Conservation (phyloP, 2,113 vertebrate species). For the Poecile atricapillus region DNA sequence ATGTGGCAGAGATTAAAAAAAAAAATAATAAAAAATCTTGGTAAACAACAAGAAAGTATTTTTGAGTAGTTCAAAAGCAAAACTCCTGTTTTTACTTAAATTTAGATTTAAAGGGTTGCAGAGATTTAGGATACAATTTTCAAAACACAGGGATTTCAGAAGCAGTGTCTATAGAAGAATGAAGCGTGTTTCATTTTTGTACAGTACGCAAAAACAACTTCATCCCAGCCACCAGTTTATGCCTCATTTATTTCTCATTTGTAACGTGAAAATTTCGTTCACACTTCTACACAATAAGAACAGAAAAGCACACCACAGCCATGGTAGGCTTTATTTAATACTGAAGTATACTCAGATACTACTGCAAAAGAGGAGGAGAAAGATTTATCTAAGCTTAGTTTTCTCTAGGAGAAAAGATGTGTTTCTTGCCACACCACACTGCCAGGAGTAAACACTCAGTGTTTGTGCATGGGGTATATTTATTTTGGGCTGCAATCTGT, state of each 20-base stretch:
- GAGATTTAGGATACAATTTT: not conserved
- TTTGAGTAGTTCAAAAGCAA: not conserved
- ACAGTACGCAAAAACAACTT: not conserved
- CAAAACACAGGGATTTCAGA: not conserved
- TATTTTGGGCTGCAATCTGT: not conserved
- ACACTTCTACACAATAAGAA: not conserved
- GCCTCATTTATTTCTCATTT: not conserved
- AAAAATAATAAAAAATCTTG: not conserved
- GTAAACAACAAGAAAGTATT: not conserved
- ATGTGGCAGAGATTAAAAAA: not conserved
- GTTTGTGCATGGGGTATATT: not conserved
- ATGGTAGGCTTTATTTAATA: not conserved
- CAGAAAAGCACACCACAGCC: not conserved
- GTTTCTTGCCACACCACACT: not conserved
- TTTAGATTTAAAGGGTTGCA: not conserved
- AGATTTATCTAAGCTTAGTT: not conserved
- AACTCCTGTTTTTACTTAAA: not conserved
- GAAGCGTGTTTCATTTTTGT: not conserved
- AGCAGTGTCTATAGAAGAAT: not conserved
- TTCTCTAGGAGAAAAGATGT: not conserved
- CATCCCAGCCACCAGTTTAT: not conserved
- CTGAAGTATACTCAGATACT: not conserved
- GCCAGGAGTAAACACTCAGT: not conserved
- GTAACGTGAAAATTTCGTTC: not conserved
- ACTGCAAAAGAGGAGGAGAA: not conserved